Evolutionary conservation across 2,888 invertebrate species (phyloP), one percentile per base, ranked within the genome.

Genomic region (Chaetoderma sp.): DNA sequence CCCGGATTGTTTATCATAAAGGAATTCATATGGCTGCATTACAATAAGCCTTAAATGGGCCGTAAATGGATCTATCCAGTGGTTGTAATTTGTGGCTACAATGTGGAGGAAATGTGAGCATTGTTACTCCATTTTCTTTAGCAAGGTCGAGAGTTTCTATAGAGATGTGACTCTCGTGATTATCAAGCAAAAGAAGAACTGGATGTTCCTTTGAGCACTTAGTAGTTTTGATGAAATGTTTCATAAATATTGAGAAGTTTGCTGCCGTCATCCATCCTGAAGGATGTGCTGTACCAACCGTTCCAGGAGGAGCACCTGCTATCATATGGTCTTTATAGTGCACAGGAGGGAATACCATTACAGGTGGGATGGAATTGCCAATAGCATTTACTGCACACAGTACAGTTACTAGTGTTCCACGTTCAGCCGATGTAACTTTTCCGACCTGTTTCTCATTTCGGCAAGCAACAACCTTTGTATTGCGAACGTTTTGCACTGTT

Each of bases 21-120:
- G 16, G 72, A 50, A 57, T 82, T 75, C 32, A 60, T n/a, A n/a
- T 70, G 5, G 71, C 68, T 21, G 64, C 58, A 60, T 83, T 81
- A 21, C 76, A 58, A 60, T 60, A 66, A 42, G 71, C 74, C 70
- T 87, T 86, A 42, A 86, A 81, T 30, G 84, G 85, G 10, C 80
- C 81, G 72, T 78, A 82, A 6, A 86, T 74, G 39, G 81, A 78
- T 16, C 82, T 80, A 71, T 87, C 83, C 16, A 87, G 74, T 4
- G 86, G 85, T 74, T 87, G 87, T 45, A 87, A 62, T 68, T 84
- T 85, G 57, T 81, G 84, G 13, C 85, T 78, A n/a, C n/a, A n/a
- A n/a, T n/a, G n/a, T n/a, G n/a, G n/a, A 54, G 81, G 85, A 32
- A 85, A 74, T 4, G 85, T 83, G 23, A 86, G 71, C 30, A 86